Evolutionary conservation across 2,888 invertebrate species (phyloP), one percentile per base, ranked within the genome.

Genomic region (Watsonalla binaria): DNA sequence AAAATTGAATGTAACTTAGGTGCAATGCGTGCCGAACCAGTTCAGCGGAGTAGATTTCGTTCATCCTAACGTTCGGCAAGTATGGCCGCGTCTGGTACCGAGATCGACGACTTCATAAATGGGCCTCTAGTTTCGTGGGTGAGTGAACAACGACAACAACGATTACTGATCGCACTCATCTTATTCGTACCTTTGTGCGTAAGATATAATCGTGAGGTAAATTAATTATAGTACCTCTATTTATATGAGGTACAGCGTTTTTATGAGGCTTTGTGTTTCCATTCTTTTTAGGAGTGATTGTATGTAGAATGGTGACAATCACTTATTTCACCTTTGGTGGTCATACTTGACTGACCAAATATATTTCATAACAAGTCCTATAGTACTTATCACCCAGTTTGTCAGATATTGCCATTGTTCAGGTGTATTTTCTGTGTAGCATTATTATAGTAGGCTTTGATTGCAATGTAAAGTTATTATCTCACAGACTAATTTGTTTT

Each of bases 121-220:
- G 96, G 96, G 76, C 96, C 96, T 75, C 92, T 97, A 67, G 95
- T 96, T 73, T 94, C 95, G 83, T 97, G 96, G 96, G 96, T 96
- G 92, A 93, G 93, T 92, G 85, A 82, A 83, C 84, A 87, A 74
- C 76, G 70, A 82, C 82, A 82, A 83, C 84, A 87, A 74, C 76
- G 70, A 82, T 82, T 78, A 11, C 42, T 42, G 42, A 42, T 42
- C 5, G 42, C 72, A 74, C 80, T 74, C 75, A 76, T 73, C 65
- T 71, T 75, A 79, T 79, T 80, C 82, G 75, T 76, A 66, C 63
- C 63, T 72, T 71, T 70, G 68, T 65, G 70, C 72, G 74, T 78
- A 75, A 74, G 72, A 79, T 70, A 73, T 64, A 77, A 77, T 75
- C 81, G 80, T 83, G 80, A 79, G 79, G 81, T 78, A 73, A 78